Evolutionary conservation across 2,888 invertebrate genomes (phyloP).

Genomic region (Opisthograptis luteolata): DNA sequence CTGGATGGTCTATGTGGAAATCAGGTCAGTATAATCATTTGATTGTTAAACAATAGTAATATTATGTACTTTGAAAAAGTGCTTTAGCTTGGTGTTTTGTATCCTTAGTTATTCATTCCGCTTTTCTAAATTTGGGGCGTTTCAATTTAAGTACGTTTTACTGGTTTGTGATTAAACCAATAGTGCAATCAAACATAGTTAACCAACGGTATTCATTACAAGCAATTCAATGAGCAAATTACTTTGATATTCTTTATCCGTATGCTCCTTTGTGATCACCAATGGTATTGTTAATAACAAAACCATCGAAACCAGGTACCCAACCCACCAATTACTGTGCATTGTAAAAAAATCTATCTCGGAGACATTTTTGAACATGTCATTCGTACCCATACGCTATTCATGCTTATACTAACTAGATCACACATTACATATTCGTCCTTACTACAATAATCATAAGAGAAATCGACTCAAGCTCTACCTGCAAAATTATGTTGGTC

Average conservation of each 20-base stretch:
- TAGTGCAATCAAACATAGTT: constrained; percentile 44
- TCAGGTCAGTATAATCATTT: constrained; percentile 21
- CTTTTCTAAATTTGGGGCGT: neutral
- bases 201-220: constrained; percentile 53
- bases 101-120: neutral
- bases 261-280: constrained; percentile 64
- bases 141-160: neutral
- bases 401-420: constrained; percentile 9
- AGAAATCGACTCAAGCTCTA: neutral
- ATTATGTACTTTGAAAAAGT: too few species aligned
- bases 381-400: constrained; percentile 57
- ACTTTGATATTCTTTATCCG: constrained; percentile 69
- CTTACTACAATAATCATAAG: constrained; percentile 32
- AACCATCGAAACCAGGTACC: constrained; percentile 79
- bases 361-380: constrained; percentile 82
- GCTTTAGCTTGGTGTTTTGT: too few species aligned
- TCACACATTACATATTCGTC: constrained; percentile 39
- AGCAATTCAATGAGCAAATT: constrained; percentile 67
- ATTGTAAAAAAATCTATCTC: constrained; percentile 76
- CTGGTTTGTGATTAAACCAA: constrained; percentile 7
- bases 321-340: constrained; percentile 81
- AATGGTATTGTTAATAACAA: constrained; percentile 75
- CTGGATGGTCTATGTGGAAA: constrained; percentile 2
- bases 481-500: constrained; percentile 43
- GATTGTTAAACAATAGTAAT: too few species aligned